phyloP scores from a whole-genome alignment of 2,888 invertebrate species.

The Agelastica alni region DNA sequence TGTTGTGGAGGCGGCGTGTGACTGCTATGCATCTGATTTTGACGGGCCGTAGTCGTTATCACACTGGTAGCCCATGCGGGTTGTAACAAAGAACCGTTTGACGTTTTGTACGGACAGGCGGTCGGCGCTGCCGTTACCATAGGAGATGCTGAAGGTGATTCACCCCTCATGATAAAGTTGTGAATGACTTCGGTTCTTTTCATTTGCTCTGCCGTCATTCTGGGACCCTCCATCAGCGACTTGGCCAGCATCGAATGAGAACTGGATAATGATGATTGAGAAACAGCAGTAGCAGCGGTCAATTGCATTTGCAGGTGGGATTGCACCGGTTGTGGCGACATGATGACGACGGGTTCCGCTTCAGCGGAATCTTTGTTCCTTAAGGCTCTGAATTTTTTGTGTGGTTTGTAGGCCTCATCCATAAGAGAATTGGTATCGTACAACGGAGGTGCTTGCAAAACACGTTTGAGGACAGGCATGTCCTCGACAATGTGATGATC shows the following conservation, averaged over 20 bases:
- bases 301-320: constrained; percentile 47
- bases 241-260: constrained; percentile 89
- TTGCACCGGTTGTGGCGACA: constrained; percentile 47
- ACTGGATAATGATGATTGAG: constrained; percentile 72
- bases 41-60: constrained; percentile 64
- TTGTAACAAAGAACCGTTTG: constrained; percentile 45
- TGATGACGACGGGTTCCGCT: constrained; percentile 67
- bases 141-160: constrained; percentile 57
- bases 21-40: constrained; percentile 53
- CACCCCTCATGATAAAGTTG: constrained; percentile 84
- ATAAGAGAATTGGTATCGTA: constrained; percentile 89
- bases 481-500: constrained; percentile 72
- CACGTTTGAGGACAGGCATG: constrained; percentile 92
- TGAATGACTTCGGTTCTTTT: constrained; percentile 92
- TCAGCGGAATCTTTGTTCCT: constrained; percentile 78
- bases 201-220: constrained; percentile 91
- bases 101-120: constrained; percentile 52
- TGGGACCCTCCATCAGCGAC: constrained; percentile 89
- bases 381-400: constrained; percentile 91
- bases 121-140: constrained; percentile 61
- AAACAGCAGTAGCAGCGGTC: constrained; percentile 47
- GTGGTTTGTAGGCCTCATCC: constrained; percentile 95
- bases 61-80: constrained; percentile 63
- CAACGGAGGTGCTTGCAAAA: constrained; percentile 88
- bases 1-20: constrained; percentile 51